Conservation (phyloP, 2,113 vertebrate species). For the Alces alces region DNA sequence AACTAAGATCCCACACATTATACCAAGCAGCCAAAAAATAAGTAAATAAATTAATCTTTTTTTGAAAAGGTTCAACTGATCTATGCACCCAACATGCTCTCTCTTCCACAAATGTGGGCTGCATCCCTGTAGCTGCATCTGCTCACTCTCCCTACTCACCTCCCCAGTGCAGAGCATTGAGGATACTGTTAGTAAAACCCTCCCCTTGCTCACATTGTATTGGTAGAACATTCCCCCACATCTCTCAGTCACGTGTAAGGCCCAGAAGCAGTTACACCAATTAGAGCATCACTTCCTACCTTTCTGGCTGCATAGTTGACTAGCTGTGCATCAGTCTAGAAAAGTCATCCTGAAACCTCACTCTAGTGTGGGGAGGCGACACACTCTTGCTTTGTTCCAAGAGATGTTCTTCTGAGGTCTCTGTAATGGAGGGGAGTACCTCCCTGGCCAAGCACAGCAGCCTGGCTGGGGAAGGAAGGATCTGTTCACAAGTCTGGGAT, state of each 20-base stretch:
- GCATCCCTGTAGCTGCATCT: neutral
- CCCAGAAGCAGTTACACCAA: neutral
- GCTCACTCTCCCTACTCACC: neutral
- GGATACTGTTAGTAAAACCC: neutral
- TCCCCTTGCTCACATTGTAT: neutral
- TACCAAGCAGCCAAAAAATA: neutral
- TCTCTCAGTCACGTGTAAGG: neutral
- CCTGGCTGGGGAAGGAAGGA: neutral
- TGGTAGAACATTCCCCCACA: too few relatives aligned
- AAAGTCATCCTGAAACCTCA: constrained; percentile 43
- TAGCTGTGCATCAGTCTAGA: constrained; percentile 1
- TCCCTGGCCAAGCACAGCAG: neutral
- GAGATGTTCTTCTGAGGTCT: neutral
- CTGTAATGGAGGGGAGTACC: neutral
- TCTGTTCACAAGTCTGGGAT: neutral
- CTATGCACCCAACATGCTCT: neutral
- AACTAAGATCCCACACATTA: neutral
- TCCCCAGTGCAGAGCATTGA: neutral
- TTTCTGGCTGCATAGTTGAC: neutral
- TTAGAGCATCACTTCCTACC: constrained; percentile 1
- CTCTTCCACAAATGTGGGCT: neutral
- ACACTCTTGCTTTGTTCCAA: neutral
- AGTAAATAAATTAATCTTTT: neutral
- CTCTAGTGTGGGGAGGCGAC: neutral
- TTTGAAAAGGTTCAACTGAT: neutral